phyloP scores from a whole-genome alignment of 2,888 invertebrate species.

The Pristionchus mayeri region DNA sequence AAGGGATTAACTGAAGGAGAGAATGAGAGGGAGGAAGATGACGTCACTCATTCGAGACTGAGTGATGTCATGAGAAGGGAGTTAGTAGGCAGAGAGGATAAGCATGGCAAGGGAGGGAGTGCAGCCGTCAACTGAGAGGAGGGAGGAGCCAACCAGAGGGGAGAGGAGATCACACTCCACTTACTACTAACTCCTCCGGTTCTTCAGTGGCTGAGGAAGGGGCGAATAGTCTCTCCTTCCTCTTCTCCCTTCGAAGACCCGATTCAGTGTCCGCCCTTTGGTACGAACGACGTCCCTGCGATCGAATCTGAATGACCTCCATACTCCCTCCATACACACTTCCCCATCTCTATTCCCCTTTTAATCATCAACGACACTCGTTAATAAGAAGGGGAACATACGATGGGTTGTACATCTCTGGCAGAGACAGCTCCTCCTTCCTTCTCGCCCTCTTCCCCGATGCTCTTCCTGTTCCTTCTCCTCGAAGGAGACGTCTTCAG shows the following conservation, averaged over 20 bases:
- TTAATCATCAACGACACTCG: too few species aligned
- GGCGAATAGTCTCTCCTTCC: slow-evolving; percentile 59
- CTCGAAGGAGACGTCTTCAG: slow-evolving; percentile 68
- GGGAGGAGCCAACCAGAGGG: background rate
- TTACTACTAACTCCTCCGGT: slow-evolving; percentile 44
- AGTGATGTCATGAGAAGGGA: background rate
- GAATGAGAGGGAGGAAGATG: background rate
- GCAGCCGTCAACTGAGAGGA: background rate
- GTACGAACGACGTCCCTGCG: slow-evolving; percentile 36
- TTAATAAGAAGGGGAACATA: too few species aligned
- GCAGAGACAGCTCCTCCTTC: slow-evolving; percentile 27
- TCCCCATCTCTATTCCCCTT: too few species aligned
- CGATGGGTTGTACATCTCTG: slow-evolving; percentile 46
- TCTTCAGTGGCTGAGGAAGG: slow-evolving; percentile 49
- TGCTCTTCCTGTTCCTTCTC: slow-evolving; percentile 51
- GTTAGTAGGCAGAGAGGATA: background rate
- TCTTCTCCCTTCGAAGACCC: slow-evolving; percentile 54
- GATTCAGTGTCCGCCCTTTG: slow-evolving; percentile 30
- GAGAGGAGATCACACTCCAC: slow-evolving; percentile 45
- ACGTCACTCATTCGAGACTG: background rate
- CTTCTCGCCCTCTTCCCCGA: slow-evolving; percentile 27
- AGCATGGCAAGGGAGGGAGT: slow-evolving; percentile 28
- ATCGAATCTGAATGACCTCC: slow-evolving; percentile 25
- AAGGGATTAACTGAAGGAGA: background rate
- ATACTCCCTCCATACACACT: too few species aligned